Percentiles rank a stretch among this genome's conserved stretches.
Conservation (phyloP, 2,888 invertebrate genomes). For the Apamea monoglypha region DNA sequence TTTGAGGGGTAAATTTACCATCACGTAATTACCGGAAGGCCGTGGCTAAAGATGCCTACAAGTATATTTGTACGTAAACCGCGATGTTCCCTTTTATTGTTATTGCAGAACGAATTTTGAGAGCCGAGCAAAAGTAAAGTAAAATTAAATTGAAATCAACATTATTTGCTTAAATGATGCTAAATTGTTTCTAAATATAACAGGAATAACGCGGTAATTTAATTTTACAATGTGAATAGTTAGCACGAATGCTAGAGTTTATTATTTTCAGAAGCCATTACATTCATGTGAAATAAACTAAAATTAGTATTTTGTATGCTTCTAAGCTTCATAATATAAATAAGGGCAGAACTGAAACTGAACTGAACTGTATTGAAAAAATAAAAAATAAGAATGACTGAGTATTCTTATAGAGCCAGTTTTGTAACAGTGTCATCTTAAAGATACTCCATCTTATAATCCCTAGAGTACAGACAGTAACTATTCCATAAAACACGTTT, state of each 20-base stretch:
- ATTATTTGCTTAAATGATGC: slow-evolving; percentile 29
- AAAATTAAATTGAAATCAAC: slow-evolving; percentile 53
- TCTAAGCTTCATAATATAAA: background rate
- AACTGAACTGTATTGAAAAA: background rate
- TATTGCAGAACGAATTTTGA: slow-evolving; percentile 67
- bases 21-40: slow-evolving; percentile 71
- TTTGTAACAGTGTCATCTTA: too few relatives aligned
- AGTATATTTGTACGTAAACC: slow-evolving; percentile 73
- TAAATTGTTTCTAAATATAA: slow-evolving; percentile 21
- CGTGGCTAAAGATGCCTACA: slow-evolving; percentile 65
- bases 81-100: slow-evolving; percentile 75
- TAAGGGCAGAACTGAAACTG: background rate
- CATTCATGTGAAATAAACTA: background rate
- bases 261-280: background rate
- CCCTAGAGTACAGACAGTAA: background rate
- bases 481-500: slow-evolving; percentile 24
- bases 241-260: background rate
- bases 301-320: too few relatives aligned
- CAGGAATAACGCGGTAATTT: background rate
- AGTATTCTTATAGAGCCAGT: background rate
- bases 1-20: slow-evolving; percentile 66
- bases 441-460: background rate
- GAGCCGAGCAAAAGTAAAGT: slow-evolving; percentile 45
- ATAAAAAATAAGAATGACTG: background rate
- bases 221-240: background rate